Conservation (phyloP, 2,888 invertebrate species). For the Agrilus biguttatus region DNA sequence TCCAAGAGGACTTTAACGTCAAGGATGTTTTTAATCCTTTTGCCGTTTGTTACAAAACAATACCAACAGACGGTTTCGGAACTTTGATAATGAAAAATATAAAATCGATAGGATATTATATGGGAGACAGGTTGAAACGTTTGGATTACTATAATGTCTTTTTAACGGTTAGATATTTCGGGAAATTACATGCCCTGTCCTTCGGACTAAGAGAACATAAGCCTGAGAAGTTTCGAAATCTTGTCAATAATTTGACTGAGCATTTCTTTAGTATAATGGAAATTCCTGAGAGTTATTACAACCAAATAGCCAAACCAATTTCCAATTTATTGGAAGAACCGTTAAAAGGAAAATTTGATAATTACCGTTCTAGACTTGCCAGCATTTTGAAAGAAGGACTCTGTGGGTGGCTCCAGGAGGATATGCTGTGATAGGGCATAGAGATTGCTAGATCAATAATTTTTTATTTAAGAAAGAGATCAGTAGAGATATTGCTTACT, state of each 20-base stretch:
- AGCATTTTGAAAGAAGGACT: neutral
- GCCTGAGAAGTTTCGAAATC: slow-evolving; percentile 11
- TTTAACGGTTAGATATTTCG: slow-evolving; percentile 16
- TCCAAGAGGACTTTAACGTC: slow-evolving; percentile 13
- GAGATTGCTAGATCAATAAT: slow-evolving; percentile 14
- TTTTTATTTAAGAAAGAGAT: slow-evolving; percentile 13
- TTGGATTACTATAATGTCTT: slow-evolving; percentile 15
- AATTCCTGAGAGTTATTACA: neutral
- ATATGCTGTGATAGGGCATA: slow-evolving; percentile 15
- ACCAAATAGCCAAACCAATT: slow-evolving; percentile 6
- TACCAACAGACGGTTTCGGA: slow-evolving; percentile 10
- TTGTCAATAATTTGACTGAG: slow-evolving; percentile 8
- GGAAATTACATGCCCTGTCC: slow-evolving; percentile 17
- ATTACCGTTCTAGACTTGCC: slow-evolving; percentile 4
- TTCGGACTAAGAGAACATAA: slow-evolving; percentile 15
- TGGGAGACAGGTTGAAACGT: slow-evolving; percentile 7
- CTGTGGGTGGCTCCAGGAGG: slow-evolving; percentile 9
- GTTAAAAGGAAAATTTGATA: slow-evolving; percentile 8
- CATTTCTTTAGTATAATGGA: slow-evolving; percentile 6
- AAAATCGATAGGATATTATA: slow-evolving; percentile 10
- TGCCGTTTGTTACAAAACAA: slow-evolving; percentile 9
- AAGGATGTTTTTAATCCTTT: slow-evolving; percentile 9
- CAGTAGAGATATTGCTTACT: neutral
- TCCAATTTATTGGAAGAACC: slow-evolving; percentile 6
- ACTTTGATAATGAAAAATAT: slow-evolving; percentile 14